Conservation (phyloP, 2,888 invertebrate genomes). For the Adela reaumurella region DNA sequence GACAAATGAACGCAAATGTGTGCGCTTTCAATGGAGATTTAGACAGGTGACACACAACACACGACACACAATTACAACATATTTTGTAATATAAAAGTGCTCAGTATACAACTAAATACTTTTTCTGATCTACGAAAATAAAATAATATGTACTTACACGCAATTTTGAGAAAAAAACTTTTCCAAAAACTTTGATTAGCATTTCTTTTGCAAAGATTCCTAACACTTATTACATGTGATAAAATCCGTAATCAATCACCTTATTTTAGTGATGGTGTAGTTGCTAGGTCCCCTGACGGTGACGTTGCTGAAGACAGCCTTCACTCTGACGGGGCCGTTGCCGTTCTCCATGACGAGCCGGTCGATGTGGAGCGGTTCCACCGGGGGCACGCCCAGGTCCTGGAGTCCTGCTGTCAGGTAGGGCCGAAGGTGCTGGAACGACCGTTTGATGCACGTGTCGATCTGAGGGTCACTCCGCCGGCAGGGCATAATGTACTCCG, state of each 20-base stretch:
- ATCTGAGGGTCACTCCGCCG: constrained; percentile 61
- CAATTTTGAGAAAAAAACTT: too few species aligned
- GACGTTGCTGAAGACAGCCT: constrained; percentile 71
- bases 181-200: too few species aligned
- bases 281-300: constrained; percentile 74
- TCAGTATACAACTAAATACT: too few species aligned
- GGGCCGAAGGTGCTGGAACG: constrained; percentile 70
- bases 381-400: constrained; percentile 69
- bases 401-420: constrained; percentile 67
- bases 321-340: constrained; percentile 70
- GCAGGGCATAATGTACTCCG: constrained; percentile 71
- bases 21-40: too few species aligned
- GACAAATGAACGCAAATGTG: too few species aligned
- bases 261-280: constrained; percentile 66
- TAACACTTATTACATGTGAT: too few species aligned
- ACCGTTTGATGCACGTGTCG: constrained; percentile 63
- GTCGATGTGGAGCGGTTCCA: constrained; percentile 70
- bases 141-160: too few species aligned
- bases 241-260: constrained; percentile 42
- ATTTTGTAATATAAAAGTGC: too few species aligned
- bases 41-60: too few species aligned
- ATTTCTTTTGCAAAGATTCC: too few species aligned
- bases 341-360: constrained; percentile 75
- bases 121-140: too few species aligned
- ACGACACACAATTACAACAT: too few species aligned